Conservation (phyloP, 2,797 vertebrate genomes). For the Hoplostethus atlanticus region DNA sequence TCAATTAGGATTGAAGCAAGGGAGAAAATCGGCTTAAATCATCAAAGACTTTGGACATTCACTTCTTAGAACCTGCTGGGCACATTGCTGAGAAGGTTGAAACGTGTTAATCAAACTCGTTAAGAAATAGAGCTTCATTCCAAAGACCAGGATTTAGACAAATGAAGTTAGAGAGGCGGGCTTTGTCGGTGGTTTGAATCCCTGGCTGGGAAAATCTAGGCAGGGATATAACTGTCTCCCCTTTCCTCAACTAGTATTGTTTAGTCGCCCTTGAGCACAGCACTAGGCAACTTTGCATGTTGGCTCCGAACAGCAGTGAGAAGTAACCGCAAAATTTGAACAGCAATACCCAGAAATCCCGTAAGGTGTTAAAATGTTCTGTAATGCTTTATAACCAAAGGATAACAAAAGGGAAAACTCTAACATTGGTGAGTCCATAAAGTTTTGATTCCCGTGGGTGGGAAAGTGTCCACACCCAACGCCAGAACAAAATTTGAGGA, state of each 20-base stretch:
- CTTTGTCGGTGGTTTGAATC: neutral
- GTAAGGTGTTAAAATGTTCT: too few relatives aligned
- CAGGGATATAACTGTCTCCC: neutral
- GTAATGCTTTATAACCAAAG: too few relatives aligned
- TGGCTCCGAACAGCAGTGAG: too few relatives aligned
- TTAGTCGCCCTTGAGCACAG: neutral
- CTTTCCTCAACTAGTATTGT: too few relatives aligned
- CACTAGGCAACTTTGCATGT: neutral
- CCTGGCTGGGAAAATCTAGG: neutral
- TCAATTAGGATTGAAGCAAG: conserved; percentile 71
- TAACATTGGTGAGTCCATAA: too few relatives aligned
- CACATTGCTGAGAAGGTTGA: conserved; percentile 54
- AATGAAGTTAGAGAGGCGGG: neutral
- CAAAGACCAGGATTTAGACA: neutral
- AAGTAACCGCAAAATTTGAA: too few relatives aligned
- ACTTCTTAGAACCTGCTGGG: conserved; percentile 51
- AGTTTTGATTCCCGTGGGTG: too few relatives aligned
- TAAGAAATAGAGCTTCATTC: neutral
- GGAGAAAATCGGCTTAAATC: conserved; percentile 70
- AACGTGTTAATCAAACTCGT: conserved; percentile 15
- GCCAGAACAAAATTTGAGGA: too few relatives aligned
- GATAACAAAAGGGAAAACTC: too few relatives aligned
- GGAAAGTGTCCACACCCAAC: too few relatives aligned
- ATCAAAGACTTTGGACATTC: conserved; percentile 49
- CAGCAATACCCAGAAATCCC: too few relatives aligned